A percentile compares a stretch with the other conserved stretches of the same genome.
Evolutionary conservation across 1,140 invertebrate genomes (phyloP).

Genomic region (Ptiloglossa arizonensis): DNA sequence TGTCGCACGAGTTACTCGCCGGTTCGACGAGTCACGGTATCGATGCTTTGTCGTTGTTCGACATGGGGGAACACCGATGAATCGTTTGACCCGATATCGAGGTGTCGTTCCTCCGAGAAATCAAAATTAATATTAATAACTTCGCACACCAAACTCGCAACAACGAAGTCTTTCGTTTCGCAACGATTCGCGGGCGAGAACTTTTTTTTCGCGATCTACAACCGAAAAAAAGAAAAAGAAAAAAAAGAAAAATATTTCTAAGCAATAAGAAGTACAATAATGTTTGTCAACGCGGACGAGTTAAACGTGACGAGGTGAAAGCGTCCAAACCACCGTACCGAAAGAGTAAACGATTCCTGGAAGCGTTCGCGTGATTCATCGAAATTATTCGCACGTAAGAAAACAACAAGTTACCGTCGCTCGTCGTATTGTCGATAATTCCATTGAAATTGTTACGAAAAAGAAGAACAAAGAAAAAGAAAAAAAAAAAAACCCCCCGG

Average conservation of each 20-base stretch:
- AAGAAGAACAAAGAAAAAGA: neutral
- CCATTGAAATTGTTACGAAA: conserved; percentile 51
- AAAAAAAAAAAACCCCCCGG: too few relatives aligned
- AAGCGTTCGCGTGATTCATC: too few relatives aligned
- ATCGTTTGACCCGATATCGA: neutral
- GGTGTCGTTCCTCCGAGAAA: neutral
- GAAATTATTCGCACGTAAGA: too few relatives aligned
- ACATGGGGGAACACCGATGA: neutral
- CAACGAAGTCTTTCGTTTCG: neutral
- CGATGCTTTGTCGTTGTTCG: neutral
- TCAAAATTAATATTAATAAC: neutral
- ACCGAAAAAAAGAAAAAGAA: too few relatives aligned
- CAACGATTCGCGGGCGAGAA: neutral
- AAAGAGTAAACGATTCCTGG: too few relatives aligned
- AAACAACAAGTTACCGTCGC: conserved; percentile 33
- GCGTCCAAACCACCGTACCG: too few relatives aligned
- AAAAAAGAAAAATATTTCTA: too few relatives aligned
- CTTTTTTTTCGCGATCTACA: too few relatives aligned
- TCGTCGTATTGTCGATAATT: conserved; percentile 52
- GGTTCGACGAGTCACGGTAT: conserved; percentile 43
- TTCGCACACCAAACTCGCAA: neutral
- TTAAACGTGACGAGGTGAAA: too few relatives aligned
- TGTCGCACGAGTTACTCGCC: conserved; percentile 39
- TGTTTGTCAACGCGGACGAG: too few relatives aligned
- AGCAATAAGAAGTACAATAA: neutral